phyloP scores from a whole-genome alignment of 2,888 invertebrate species.

The Cerastis leucographa region DNA sequence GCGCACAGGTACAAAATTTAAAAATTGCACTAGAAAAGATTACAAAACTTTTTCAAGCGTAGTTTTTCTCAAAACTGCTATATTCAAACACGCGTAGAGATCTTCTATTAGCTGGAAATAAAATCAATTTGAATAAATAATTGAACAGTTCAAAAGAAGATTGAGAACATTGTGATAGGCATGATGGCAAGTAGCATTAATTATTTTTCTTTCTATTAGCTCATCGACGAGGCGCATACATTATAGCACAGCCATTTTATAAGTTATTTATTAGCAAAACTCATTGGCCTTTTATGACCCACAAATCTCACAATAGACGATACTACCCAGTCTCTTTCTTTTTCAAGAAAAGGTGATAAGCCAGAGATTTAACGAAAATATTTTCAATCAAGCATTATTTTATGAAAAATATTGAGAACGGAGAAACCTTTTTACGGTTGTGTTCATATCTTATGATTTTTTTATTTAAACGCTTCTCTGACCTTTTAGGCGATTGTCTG shows the following conservation, averaged over 20 bases:
- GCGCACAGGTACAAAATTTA: background rate
- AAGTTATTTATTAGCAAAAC: background rate
- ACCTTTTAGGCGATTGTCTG: conserved; percentile 22
- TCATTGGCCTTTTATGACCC: background rate
- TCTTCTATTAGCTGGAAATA: background rate
- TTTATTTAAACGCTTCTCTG: conserved; percentile 28
- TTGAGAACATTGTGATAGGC: too few species aligned
- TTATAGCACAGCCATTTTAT: too few species aligned
- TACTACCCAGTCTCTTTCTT: background rate
- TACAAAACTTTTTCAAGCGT: background rate
- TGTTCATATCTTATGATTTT: conserved; percentile 20
- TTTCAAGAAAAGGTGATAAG: background rate
- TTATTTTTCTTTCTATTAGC: too few species aligned
- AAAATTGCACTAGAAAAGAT: background rate
- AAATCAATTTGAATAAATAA: background rate
- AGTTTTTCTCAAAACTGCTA: background rate
- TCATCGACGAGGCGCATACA: background rate
- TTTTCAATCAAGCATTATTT: conserved; percentile 38
- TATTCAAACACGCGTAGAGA: background rate
- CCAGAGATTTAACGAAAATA: conserved; percentile 13
- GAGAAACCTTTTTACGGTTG: conserved; percentile 23
- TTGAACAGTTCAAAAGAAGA: too few species aligned
- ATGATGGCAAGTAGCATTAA: background rate
- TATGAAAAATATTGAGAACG: conserved; percentile 12
- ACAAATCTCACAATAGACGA: background rate